phyloP scores from a whole-genome alignment of 1,140 invertebrate species.

The Drosophila arawakana region DNA sequence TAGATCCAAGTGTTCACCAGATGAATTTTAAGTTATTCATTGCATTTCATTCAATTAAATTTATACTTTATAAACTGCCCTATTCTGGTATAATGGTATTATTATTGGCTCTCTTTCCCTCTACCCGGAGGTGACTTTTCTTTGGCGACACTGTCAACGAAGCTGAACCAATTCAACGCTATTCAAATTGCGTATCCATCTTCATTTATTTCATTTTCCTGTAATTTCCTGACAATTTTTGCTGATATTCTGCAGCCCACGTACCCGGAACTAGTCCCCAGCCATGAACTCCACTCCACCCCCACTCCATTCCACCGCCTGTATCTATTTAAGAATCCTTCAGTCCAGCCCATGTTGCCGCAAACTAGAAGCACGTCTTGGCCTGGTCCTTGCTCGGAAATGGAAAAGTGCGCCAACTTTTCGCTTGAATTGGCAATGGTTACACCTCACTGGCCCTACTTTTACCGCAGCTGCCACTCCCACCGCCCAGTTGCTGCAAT shows the following conservation, averaged over 20 bases:
- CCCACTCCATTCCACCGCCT: neutral
- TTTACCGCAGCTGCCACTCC: neutral
- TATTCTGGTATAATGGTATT: neutral
- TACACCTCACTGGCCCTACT: constrained; percentile 58
- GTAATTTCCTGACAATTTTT: constrained; percentile 80
- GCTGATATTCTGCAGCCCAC: constrained; percentile 59
- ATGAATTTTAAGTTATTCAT: too few relatives aligned
- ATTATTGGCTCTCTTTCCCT: neutral
- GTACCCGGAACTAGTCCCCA: constrained; percentile 15
- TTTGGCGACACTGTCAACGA: constrained; percentile 50
- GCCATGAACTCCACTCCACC: neutral
- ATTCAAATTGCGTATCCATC: constrained; percentile 83
- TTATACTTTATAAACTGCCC: constrained; percentile 4
- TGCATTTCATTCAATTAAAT: constrained; percentile 15
- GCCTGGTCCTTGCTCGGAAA: constrained; percentile 62
- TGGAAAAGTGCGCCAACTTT: constrained; percentile 82
- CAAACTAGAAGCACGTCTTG: constrained; percentile 59
- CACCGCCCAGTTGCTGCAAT: constrained; percentile 41
- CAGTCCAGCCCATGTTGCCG: constrained; percentile 5
- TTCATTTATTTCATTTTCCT: constrained; percentile 83
- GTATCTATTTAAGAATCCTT: neutral
- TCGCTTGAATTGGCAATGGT: constrained; percentile 79
- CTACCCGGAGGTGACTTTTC: neutral
- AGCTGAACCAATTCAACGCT: constrained; percentile 71
- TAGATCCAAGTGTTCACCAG: neutral